phyloP scores from a whole-genome alignment of 2,888 invertebrate species.

The Miltochrista miniata region DNA sequence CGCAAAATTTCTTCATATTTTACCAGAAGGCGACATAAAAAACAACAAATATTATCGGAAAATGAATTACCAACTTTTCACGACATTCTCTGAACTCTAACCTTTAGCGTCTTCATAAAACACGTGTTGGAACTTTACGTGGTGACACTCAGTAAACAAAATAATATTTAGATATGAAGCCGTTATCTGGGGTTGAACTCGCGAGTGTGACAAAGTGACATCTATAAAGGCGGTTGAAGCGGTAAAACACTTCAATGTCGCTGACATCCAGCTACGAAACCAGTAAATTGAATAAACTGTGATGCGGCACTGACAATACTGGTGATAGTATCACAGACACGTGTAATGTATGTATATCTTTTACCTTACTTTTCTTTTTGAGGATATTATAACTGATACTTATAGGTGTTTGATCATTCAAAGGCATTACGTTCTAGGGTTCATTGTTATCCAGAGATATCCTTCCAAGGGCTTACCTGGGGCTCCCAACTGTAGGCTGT shows the following conservation, averaged over 20 bases:
- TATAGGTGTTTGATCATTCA: too few relatives aligned
- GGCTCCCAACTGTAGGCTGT: too few relatives aligned
- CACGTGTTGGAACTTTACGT: slow-evolving; percentile 22
- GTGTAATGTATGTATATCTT: too few relatives aligned
- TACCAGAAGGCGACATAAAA: neutral
- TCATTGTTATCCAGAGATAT: too few relatives aligned
- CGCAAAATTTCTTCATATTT: neutral
- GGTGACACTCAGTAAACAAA: slow-evolving; percentile 43
- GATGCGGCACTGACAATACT: slow-evolving; percentile 27
- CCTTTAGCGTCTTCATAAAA: slow-evolving; percentile 8
- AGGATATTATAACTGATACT: too few relatives aligned
- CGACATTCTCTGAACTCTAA: neutral
- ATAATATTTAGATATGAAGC: slow-evolving; percentile 57
- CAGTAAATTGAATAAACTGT: slow-evolving; percentile 30
- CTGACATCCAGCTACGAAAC: slow-evolving; percentile 52
- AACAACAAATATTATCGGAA: neutral
- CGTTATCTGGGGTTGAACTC: slow-evolving; percentile 63
- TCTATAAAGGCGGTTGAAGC: slow-evolving; percentile 68
- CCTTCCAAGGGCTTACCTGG: too few relatives aligned
- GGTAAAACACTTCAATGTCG: slow-evolving; percentile 66
- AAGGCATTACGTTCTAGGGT: too few relatives aligned
- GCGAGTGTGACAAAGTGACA: slow-evolving; percentile 71
- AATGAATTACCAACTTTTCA: neutral
- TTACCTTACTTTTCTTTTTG: too few relatives aligned
- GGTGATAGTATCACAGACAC: too few relatives aligned